These are phyloP conservation scores for Dromas ardeola DNA, from an alignment of 2,113 vertebrate species.

Conservation along the genomic window DNA sequence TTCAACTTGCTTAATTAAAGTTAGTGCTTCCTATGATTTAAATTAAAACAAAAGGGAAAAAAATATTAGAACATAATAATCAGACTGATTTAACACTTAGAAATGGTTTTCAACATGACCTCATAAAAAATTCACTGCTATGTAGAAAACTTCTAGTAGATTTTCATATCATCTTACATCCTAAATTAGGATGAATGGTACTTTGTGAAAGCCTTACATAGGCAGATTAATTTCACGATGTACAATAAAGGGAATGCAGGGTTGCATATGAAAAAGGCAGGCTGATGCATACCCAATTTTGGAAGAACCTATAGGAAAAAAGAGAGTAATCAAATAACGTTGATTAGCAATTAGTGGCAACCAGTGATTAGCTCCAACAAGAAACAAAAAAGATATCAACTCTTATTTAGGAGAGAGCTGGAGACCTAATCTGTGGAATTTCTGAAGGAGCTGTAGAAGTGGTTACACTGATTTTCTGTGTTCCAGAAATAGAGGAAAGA, in stretches of 20 bases:
- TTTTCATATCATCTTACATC: neutral
- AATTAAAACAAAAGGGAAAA: constrained; percentile 19
- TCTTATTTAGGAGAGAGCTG: neutral
- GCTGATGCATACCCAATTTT: neutral
- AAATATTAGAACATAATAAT: neutral
- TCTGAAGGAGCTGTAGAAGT: neutral
- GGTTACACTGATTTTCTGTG: neutral
- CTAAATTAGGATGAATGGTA: neutral
- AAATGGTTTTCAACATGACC: neutral
- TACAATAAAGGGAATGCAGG: neutral
- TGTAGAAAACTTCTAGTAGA: neutral
- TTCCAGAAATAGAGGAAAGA: neutral
- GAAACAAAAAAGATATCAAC: neutral
- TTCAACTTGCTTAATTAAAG: constrained; percentile 84
- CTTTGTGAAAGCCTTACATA: neutral
- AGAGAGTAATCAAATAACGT: neutral
- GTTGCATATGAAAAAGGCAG: neutral
- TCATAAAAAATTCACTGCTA: neutral
- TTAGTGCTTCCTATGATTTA: constrained; percentile 81
- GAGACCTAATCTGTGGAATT: neutral
- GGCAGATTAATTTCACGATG: neutral
- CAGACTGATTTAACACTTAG: neutral
- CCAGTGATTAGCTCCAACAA: neutral
- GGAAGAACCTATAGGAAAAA: neutral
- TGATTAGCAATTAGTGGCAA: neutral